Evolutionary conservation across 2,888 invertebrate genomes (phyloP), one percentile per base, ranked within the genome.

Genomic region (Thyatira batis): DNA sequence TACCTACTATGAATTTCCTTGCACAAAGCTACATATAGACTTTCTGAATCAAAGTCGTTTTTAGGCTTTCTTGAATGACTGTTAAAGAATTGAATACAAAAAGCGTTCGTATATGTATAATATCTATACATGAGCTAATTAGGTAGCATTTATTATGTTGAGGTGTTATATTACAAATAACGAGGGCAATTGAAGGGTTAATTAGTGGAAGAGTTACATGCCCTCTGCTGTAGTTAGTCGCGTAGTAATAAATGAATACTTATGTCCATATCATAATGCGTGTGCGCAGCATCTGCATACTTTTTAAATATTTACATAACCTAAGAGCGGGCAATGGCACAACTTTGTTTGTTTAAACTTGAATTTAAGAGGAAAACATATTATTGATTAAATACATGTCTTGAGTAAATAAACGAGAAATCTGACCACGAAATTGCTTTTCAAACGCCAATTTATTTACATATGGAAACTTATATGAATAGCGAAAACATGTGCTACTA

Each of bases 161-260:
- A 57, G 62, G 60, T 65, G 68, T 76, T 69, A 65, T 72, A 60
- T 73, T 71, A 55, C 71, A 52, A 57, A 54, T 55, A 64, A 39
- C 17, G 55, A 58, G 54, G 49, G 49, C 65, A 67, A 73, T 71
- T 74, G 65, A 58, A 54, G 61, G 66, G 69, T 53, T 68, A 67
- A 74, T 71, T 67, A 64, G 55, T 61, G 54, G 51, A 57, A 61
- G 50, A 20, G 61, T 64, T 60, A 54, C 58, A 57, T 30, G 45
- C 49, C 55, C 55, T 57, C 60, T 72, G 62, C 60, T 45, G 8
- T 25, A 3, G 27, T 46, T 9, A n/a, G n/a, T n/a, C n/a, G n/a
- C n/a, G n/a, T n/a, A n/a, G n/a, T n/a, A n/a, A n/a, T n/a, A n/a
- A n/a, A n/a, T n/a, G n/a, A n/a, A n/a, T n/a, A n/a, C n/a, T n/a